A percentile compares a stretch with the other conserved stretches of the same genome.
Evolutionary conservation across 2,797 vertebrate genomes (phyloP).

Genomic region (Myioborus melanocephalus): DNA sequence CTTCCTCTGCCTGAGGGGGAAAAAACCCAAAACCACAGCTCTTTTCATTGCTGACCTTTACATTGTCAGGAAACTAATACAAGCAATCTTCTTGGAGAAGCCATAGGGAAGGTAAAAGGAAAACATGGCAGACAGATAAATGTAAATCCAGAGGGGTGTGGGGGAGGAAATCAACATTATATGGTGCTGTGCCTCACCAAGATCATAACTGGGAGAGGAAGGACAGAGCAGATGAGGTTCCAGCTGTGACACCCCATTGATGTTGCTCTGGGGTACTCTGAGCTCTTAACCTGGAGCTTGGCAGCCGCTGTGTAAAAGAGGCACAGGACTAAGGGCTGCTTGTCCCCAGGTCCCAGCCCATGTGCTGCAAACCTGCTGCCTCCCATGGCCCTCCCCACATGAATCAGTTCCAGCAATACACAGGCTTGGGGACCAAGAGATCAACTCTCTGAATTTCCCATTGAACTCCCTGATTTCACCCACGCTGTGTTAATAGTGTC

Average conservation of each 20-base stretch:
- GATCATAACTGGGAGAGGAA: background rate
- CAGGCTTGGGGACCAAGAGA: fast-evolving
- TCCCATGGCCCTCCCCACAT: background rate
- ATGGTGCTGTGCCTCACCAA: background rate
- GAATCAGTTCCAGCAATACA: background rate
- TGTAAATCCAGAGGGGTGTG: background rate
- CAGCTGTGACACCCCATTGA: background rate
- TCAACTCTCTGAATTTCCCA: fast-evolving
- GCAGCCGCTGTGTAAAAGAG: background rate
- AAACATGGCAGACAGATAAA: background rate
- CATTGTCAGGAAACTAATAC: background rate
- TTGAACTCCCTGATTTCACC: background rate
- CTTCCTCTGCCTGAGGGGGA: background rate
- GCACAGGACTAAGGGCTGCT: background rate
- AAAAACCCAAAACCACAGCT: background rate
- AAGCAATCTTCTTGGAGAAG: background rate
- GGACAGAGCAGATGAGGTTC: background rate
- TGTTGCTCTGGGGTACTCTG: fast-evolving
- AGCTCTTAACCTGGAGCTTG: background rate
- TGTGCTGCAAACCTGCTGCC: background rate
- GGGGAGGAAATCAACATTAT: background rate
- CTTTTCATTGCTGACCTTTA: background rate
- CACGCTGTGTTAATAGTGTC: fast-evolving
- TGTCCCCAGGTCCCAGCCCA: background rate
- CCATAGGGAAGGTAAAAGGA: background rate